Evolutionary conservation across 2,797 vertebrate genomes (phyloP), one percentile per base, ranked within the genome.

Genomic region (Dendrocincla fuliginosa): DNA sequence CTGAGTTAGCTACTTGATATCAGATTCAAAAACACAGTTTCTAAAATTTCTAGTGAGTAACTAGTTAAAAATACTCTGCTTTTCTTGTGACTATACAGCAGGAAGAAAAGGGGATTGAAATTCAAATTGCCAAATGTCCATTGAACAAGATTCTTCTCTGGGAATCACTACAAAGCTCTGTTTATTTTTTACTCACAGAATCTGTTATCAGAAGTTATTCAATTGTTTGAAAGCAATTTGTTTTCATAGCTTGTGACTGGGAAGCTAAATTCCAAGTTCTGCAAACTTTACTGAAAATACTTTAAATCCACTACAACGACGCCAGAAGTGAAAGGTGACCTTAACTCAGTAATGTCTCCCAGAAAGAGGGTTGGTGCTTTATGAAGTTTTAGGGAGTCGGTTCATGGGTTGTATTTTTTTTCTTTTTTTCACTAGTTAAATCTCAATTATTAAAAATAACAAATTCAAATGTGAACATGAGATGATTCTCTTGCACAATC

Each of bases 211-310:
- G 53, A 94, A 86, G 28, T 81, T 90, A 82, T 71, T 90, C 74
- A 79, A 67, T 81, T 84, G 28, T 41, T 91, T 75, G 82, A 89
- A 94, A 91, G 16, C 44, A 81, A 86, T 64, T 94, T 92, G 16
- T 90, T 93, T 79, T 91, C 68, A 68, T 74, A 85, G 52, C 68
- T 82, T 82, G 39, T 87, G 75, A 55, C 55, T 64, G 69, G 33
- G 47, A 49, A 90, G 20, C 56, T 53, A 86, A 95, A 95, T 84
- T 30, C 35, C 59, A 90, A 87, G 39, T 16, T 77, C 44, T 49
- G 67, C 37, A 75, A 70, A 70, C 52, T 56, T 63, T 47, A 14
- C 75, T 83, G 59, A 70, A 89, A 93, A 74, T 85, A 75, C 25
- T 64, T 87, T 25, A 60, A 86, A 86, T 46, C 25, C 24, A 16